These are phyloP conservation scores for Danionella dracula DNA, from an alignment of 2,797 vertebrate species.

Conservation along the genomic window DNA sequence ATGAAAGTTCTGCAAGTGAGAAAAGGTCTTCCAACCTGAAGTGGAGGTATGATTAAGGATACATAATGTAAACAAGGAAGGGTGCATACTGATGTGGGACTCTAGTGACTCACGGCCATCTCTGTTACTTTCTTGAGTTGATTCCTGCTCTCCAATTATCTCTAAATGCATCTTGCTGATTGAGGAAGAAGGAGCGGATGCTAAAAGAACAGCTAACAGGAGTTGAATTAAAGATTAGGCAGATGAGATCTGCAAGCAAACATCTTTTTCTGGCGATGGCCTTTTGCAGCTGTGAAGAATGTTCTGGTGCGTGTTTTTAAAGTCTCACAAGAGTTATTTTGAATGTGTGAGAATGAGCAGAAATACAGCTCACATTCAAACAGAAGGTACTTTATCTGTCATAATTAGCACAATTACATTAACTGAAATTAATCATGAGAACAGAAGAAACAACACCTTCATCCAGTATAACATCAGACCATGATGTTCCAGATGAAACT, in stretches of 20 bases:
- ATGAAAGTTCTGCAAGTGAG: not conserved
- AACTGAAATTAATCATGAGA: too few relatives aligned
- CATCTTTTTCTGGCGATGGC: not conserved
- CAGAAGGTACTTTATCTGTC: too few relatives aligned
- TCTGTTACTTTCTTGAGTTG: not conserved
- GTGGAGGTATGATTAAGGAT: constrained; percentile 29
- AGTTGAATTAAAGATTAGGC: not conserved
- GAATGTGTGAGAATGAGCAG: constrained; percentile 12
- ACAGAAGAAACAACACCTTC: too few relatives aligned
- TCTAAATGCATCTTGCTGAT: constrained; percentile 2
- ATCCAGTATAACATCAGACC: too few relatives aligned
- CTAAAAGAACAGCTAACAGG: not conserved
- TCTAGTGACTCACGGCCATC: not conserved
- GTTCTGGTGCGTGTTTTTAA: not conserved
- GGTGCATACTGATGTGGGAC: constrained; percentile 2
- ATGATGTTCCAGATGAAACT: too few relatives aligned
- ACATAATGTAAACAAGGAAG: not conserved
- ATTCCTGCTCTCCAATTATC: constrained; percentile 9
- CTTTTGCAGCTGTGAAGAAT: not conserved
- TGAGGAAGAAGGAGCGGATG: constrained; percentile 2
- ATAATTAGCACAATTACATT: too few relatives aligned
- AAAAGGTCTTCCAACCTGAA: constrained; percentile 24
- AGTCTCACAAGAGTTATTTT: not conserved
- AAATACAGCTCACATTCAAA: too few relatives aligned
- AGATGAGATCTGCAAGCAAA: not conserved